phyloP scores from a whole-genome alignment of 2,888 invertebrate genomes.

The Alviniconcha strummeri region DNA sequence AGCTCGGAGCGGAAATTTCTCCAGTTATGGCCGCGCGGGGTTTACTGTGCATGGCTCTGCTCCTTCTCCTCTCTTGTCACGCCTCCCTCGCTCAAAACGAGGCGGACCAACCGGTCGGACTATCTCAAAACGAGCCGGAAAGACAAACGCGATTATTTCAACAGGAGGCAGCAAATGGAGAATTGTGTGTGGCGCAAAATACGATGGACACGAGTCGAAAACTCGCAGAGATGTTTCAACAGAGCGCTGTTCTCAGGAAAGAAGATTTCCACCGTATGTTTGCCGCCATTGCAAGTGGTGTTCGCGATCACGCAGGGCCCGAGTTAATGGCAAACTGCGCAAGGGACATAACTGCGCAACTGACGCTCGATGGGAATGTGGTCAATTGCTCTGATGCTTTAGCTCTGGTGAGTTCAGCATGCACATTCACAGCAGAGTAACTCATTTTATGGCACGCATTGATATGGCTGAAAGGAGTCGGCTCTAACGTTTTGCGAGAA shows the following conservation, averaged over 20 bases:
- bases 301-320: background rate
- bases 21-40: slow-evolving; percentile 21
- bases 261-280: slow-evolving; percentile 10
- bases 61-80: background rate
- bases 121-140: background rate
- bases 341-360: too few species aligned
- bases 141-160: background rate
- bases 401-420: slow-evolving; percentile 1
- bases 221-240: background rate
- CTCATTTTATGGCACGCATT: too few species aligned
- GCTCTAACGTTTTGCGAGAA: too few species aligned
- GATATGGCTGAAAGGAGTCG: too few species aligned
- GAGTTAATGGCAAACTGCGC: background rate
- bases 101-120: background rate
- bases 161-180: slow-evolving; percentile 17
- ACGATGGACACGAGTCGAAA: background rate
- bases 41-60: background rate
- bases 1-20: slow-evolving; percentile 29
- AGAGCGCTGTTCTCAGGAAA: background rate
- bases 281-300: background rate
- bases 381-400: slow-evolving; percentile 16
- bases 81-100: background rate
- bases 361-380: background rate
- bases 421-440: background rate
- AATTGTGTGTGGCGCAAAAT: background rate